A percentile compares a stretch with the other conserved stretches of the same genome.
phyloP scores from a whole-genome alignment of 2,113 vertebrate species.

The Mormyrus lacerda region DNA sequence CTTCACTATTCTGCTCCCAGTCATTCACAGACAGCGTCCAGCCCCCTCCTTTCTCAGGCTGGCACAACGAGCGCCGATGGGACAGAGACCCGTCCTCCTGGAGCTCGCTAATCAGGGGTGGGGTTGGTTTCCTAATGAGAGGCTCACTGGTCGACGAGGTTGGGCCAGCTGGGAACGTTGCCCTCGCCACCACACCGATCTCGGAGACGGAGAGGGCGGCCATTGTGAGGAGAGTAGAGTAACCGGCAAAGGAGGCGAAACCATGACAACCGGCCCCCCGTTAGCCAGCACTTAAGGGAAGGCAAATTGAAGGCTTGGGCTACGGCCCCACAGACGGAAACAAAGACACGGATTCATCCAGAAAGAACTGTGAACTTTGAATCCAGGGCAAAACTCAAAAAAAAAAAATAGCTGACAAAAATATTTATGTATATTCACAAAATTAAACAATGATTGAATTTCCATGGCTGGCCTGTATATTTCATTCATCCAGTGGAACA shows the following conservation, averaged over 20 bases:
- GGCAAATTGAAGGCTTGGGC: conserved; percentile 40
- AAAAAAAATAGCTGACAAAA: not conserved
- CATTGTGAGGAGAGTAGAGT: conserved; percentile 45
- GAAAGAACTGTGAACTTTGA: not conserved
- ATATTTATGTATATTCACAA: not conserved
- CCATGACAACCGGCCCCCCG: conserved; percentile 57
- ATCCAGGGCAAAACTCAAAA: not conserved
- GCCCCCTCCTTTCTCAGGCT: not conserved
- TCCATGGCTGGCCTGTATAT: not conserved
- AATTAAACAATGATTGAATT: not conserved
- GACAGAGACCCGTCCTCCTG: not conserved
- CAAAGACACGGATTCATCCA: not conserved
- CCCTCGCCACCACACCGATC: conserved; percentile 32
- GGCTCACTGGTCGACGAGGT: not conserved
- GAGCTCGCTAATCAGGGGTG: not conserved
- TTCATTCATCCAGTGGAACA: not conserved
- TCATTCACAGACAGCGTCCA: not conserved
- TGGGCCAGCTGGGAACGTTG: conserved; percentile 11
- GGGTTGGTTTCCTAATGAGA: not conserved
- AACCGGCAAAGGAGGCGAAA: conserved; percentile 48
- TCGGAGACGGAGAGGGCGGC: conserved; percentile 27
- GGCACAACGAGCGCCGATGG: not conserved
- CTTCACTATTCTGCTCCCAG: not conserved
- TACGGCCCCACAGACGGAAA: not conserved
- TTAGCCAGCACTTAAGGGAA: conserved; percentile 36